Conservation (phyloP, 1,140 invertebrate species). For the Acyrthosiphon pisum region DNA sequence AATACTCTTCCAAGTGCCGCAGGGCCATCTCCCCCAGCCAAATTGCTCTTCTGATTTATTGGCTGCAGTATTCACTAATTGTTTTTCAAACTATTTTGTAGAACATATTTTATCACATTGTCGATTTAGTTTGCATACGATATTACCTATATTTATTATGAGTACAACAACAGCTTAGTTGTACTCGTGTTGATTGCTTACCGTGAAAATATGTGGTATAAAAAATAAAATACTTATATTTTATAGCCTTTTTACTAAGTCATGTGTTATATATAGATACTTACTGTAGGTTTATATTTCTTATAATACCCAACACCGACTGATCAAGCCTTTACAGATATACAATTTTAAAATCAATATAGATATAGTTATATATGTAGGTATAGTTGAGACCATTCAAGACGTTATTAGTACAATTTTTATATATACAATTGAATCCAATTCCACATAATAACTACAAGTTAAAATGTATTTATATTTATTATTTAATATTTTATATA, state of each 20-base stretch:
- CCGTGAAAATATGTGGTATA: too few species aligned
- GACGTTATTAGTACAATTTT: too few species aligned
- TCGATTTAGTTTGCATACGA: background rate
- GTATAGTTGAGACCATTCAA: too few species aligned
- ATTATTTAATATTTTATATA: background rate
- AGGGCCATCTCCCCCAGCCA: too few species aligned
- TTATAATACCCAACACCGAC: background rate
- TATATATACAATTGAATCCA: background rate
- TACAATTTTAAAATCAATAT: background rate
- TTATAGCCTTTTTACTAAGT: too few species aligned
- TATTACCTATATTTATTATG: too few species aligned
- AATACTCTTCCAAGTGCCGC: background rate
- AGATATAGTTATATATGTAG: too few species aligned
- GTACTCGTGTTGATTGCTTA: too few species aligned
- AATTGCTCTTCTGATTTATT: background rate
- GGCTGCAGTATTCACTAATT: slow-evolving; percentile 9
- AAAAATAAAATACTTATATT: too few species aligned
- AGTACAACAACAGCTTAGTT: too few species aligned
- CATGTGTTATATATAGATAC: too few species aligned
- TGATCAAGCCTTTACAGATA: background rate
- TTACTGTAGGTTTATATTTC: background rate
- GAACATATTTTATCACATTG: background rate
- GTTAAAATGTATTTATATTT: too few species aligned
- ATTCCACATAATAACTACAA: background rate
- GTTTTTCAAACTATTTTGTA: background rate